Conservation (phyloP, 2,113 vertebrate genomes). For the Pelodiscus sinensis region DNA sequence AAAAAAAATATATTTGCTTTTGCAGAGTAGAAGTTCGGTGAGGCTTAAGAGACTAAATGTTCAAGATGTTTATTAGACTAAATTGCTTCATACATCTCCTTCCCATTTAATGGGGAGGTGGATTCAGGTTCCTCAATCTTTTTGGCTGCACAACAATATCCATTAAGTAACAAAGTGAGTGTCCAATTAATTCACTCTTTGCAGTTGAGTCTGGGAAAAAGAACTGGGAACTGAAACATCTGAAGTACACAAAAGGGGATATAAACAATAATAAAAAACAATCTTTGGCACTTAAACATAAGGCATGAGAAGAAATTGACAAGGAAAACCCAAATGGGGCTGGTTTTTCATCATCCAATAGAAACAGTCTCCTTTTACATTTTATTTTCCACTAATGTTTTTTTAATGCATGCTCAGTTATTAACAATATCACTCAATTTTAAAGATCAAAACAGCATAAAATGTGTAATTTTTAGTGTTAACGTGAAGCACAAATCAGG, state of each 20-base stretch:
- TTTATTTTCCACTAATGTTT: neutral
- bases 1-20: neutral
- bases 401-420: neutral
- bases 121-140: neutral
- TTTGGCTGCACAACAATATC: neutral
- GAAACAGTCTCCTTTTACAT: neutral
- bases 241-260: neutral
- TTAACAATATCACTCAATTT: rapidly evolving
- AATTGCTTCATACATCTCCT: neutral
- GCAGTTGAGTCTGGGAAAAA: neutral
- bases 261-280: neutral
- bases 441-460: neutral
- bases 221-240: neutral
- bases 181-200: neutral
- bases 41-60: neutral
- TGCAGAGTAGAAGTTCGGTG: neutral
- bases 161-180: neutral
- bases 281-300: neutral
- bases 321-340: rapidly evolving
- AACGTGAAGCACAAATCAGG: neutral
- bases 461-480: rapidly evolving
- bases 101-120: neutral
- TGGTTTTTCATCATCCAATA: neutral
- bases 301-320: neutral
- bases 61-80: neutral